Base-by-base conservation (phyloP, 2,888 invertebrate species). In the Apamea epomidion region DNA sequence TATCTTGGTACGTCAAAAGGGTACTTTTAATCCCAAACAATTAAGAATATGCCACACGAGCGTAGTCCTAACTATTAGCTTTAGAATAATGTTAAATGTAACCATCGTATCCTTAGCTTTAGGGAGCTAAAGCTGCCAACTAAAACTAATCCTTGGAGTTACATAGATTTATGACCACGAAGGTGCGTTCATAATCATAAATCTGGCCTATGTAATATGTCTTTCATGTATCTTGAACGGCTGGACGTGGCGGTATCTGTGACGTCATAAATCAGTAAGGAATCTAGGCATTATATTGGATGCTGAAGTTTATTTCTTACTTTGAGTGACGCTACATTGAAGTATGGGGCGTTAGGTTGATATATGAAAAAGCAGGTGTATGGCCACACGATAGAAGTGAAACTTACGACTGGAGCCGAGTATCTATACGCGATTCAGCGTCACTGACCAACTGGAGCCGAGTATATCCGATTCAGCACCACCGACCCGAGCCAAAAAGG, bases 131-230 rank as follows among this genome's bases (percentile, higher is more conserved):
- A 37, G 5, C 37, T 37, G 6, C 37, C 37, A 37, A 37, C 3
- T 32, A 45, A 48, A 58, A 10, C 0, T 86, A 51, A 70, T 51
- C 51, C 69, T 65, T 73, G 42, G 25, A 62, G 25, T 48, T 62
- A 12, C 12, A 72, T 42, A 76, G 82, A 85, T 87, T 86, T 81
- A 86, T 32, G 62, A 48, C 69, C 7, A 21, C 62, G 4, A 69
- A 78, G 77, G 74, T 87, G 77, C 81, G 74, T 76, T 78, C 73
- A 75, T 81, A 78, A 76, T 85, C 72, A 73, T 87, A 78, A 87
- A 85, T 87, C 75, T 75, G 51, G 60, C 32, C n/a, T 64, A 69
- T 74, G 76, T 75, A 82, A 78, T 69, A 69, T 75, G 78, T 79
- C 68, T 60, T 12, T 60, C 58, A 12, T 60, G 58, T 60, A 60